Evolutionary conservation across 2,797 vertebrate genomes (phyloP).

Genomic region (Syngnathus acus): DNA sequence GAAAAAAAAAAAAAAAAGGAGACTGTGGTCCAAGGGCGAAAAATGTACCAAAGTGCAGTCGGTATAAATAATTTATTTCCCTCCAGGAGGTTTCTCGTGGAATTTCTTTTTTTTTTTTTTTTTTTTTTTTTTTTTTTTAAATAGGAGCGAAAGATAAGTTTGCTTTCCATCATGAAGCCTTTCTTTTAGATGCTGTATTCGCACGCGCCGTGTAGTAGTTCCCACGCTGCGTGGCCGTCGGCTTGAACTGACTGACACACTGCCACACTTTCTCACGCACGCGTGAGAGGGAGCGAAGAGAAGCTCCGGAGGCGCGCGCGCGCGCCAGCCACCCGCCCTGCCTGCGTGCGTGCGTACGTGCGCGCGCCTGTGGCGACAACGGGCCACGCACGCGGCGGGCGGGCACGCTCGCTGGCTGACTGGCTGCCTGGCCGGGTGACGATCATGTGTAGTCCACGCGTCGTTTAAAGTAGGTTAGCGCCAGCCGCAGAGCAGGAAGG

Average conservation of each 20-base stretch:
- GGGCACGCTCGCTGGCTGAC: slow-evolving; percentile 15
- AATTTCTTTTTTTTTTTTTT: no score
- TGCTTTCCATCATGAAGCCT: no score
- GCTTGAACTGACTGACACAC: slow-evolving; percentile 65
- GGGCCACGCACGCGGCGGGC: slow-evolving; percentile 58
- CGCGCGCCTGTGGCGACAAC: slow-evolving; percentile 51
- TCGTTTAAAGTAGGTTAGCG: slow-evolving; percentile 68
- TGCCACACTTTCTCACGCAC: slow-evolving; percentile 74
- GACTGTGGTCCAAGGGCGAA: background rate
- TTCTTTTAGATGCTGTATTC: no score
- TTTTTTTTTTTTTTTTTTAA: no score
- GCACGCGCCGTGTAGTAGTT: slow-evolving; percentile 32
- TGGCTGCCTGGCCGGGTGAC: slow-evolving; percentile 32
- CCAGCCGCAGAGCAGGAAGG: slow-evolving; percentile 33
- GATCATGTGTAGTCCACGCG: slow-evolving; percentile 80
- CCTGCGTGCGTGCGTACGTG: background rate
- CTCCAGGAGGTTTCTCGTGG: no score
- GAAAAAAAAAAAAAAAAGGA: background rate
- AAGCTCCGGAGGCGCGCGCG: slow-evolving; percentile 53
- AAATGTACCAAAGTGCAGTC: no score
- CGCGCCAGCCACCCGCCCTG: slow-evolving; percentile 37
- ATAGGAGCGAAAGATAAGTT: no score
- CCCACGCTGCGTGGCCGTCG: slow-evolving; percentile 50
- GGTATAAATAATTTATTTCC: no score
- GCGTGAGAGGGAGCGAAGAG: slow-evolving; percentile 25